Percentiles rank a stretch among this genome's conserved stretches.
Conservation (phyloP, 1,140 invertebrate species). For the Anthonomus grandis region DNA sequence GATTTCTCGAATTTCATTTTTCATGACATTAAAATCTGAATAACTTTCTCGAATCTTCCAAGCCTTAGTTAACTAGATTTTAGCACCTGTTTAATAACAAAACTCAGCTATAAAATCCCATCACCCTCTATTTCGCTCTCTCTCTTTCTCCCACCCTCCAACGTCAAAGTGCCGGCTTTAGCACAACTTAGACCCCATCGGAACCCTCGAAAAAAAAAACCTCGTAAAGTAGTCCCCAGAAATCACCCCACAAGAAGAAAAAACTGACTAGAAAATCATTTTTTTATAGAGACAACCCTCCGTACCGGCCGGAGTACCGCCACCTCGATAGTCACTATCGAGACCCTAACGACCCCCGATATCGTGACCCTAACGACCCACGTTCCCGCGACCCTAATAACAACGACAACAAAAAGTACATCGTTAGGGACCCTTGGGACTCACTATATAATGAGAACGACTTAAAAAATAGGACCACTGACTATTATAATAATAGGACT, state of each 20-base stretch:
- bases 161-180: no score
- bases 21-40: no score
- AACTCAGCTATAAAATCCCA: no score
- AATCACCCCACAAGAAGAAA: no score
- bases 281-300: constrained; percentile 20
- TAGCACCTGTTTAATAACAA: no score
- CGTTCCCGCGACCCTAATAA: constrained; percentile 10
- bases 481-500: constrained; percentile 10
- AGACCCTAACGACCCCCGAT: constrained; percentile 12
- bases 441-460: constrained; percentile 12
- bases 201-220: no score
- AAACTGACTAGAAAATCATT: constrained; percentile 10
- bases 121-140: no score
- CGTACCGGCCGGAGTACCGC: constrained; percentile 7
- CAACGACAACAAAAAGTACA: constrained; percentile 6
- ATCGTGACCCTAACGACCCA: constrained; percentile 3
- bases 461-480: constrained; percentile 1
- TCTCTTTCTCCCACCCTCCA: no score
- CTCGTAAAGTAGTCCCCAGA: constrained; percentile 28
- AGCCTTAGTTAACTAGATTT: no score
- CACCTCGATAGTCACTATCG: constrained; percentile 11
- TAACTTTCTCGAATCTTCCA: no score
- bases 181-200: no score
- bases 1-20: no score
- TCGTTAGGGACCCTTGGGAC: constrained; percentile 7